phyloP scores from a whole-genome alignment of 2,113 vertebrate genomes.

The Labeo catla region DNA sequence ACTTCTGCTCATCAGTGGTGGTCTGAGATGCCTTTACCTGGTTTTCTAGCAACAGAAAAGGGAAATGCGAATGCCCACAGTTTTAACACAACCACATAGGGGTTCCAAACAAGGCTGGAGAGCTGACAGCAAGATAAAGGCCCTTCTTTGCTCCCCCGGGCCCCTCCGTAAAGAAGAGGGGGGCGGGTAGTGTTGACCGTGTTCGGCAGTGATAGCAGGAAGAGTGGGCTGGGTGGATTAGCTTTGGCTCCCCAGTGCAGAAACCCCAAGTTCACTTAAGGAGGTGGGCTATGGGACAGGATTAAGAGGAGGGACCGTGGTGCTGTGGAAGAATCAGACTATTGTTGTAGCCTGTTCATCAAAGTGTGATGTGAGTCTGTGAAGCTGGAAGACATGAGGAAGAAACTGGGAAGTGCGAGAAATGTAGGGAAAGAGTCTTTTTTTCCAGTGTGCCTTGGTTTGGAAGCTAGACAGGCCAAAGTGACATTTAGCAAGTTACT shows the following conservation, averaged over 20 bases:
- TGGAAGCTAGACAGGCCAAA: slow-evolving; percentile 12
- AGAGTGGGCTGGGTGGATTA: slow-evolving; percentile 3
- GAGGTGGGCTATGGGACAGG: slow-evolving; percentile 53
- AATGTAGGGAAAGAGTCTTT: slow-evolving; percentile 22
- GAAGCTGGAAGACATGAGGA: slow-evolving; percentile 50
- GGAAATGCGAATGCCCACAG: background rate
- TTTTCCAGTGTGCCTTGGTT: background rate
- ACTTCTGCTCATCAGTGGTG: slow-evolving; percentile 1
- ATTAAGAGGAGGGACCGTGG: slow-evolving; percentile 62
- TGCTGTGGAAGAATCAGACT: slow-evolving; percentile 63
- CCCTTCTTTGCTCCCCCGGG: background rate
- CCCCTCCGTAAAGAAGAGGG: background rate
- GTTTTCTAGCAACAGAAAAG: slow-evolving; percentile 28
- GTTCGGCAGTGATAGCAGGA: slow-evolving; percentile 15
- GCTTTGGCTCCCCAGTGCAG: slow-evolving; percentile 28
- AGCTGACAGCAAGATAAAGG: slow-evolving; percentile 25
- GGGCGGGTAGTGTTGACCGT: slow-evolving; percentile 10
- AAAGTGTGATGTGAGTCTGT: slow-evolving; percentile 63
- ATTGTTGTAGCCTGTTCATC: slow-evolving; percentile 72
- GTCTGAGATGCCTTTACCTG: background rate
- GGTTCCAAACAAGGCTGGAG: background rate
- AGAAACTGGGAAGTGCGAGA: background rate
- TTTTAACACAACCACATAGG: background rate
- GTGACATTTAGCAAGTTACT: background rate
- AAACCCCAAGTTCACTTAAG: slow-evolving; percentile 66